These are phyloP conservation scores for Paratrypauchen microcephalus DNA, from an alignment of 2,797 vertebrate species.

Conservation along the genomic window DNA sequence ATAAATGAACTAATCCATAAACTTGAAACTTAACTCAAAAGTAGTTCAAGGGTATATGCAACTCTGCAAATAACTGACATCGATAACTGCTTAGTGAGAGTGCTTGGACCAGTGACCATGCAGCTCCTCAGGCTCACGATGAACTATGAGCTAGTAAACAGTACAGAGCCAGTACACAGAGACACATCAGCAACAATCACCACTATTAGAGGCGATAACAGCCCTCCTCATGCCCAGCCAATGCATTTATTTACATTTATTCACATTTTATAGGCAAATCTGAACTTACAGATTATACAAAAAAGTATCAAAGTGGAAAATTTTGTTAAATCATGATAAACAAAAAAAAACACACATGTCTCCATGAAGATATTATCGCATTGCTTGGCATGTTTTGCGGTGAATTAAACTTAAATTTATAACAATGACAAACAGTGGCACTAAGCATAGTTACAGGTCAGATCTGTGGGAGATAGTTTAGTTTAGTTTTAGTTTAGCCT, in stretches of 20 bases:
- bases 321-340: background rate
- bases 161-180: slow-evolving; percentile 40
- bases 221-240: slow-evolving; percentile 50
- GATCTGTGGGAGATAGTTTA: background rate
- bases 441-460: background rate
- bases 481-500: too few species aligned
- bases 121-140: slow-evolving; percentile 31
- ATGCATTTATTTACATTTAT: slow-evolving; percentile 56
- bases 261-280: slow-evolving; percentile 54
- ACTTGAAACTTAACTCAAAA: background rate
- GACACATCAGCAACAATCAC: slow-evolving; percentile 64
- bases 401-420: too few species aligned
- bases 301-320: background rate
- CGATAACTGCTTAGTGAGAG: slow-evolving; percentile 30
- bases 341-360: background rate
- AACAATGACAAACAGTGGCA: too few species aligned
- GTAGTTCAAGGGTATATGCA: background rate
- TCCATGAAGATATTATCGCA: too few species aligned
- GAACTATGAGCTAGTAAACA: slow-evolving; percentile 46
- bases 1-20: background rate
- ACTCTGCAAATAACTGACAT: too few species aligned
- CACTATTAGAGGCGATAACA: slow-evolving; percentile 65
- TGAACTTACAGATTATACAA: slow-evolving; percentile 25
- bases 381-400: too few species aligned
- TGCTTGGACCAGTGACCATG: slow-evolving; percentile 42